phyloP scores from a whole-genome alignment of 2,888 invertebrate species.

The Apodemia mormo region DNA sequence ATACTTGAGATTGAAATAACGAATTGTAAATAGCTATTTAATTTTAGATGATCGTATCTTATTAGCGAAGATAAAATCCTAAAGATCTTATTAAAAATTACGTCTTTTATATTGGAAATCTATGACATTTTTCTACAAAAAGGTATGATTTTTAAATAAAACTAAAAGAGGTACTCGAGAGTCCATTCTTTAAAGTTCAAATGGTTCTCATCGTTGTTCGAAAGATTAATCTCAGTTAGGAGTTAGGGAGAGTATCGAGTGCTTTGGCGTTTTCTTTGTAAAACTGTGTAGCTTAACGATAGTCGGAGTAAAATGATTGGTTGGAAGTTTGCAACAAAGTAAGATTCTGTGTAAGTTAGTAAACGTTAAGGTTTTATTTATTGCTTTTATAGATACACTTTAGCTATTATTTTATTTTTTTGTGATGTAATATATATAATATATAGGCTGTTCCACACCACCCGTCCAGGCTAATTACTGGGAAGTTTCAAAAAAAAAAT shows the following conservation, averaged over 20 bases:
- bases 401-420: neutral
- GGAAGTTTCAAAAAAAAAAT: no score
- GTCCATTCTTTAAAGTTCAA: slow-evolving; percentile 17
- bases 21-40: no score
- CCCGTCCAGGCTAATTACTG: no score
- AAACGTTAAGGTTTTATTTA: neutral
- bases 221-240: slow-evolving; percentile 23
- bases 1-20: no score
- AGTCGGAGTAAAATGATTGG: slow-evolving; percentile 12
- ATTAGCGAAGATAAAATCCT: no score
- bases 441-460: no score
- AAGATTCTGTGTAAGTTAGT: neutral
- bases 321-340: slow-evolving; percentile 2
- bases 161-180: neutral
- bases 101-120: neutral
- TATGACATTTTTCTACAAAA: neutral
- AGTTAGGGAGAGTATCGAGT: slow-evolving; percentile 20
- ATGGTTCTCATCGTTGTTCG: slow-evolving; percentile 9
- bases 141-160: neutral
- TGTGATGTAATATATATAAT: no score
- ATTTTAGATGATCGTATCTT: no score
- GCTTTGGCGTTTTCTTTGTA: slow-evolving; percentile 14
- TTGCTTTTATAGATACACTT: neutral
- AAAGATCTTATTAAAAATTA: no score
- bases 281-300: slow-evolving; percentile 14